Conservation (phyloP, 2,888 invertebrate species). For the Noctua janthina region DNA sequence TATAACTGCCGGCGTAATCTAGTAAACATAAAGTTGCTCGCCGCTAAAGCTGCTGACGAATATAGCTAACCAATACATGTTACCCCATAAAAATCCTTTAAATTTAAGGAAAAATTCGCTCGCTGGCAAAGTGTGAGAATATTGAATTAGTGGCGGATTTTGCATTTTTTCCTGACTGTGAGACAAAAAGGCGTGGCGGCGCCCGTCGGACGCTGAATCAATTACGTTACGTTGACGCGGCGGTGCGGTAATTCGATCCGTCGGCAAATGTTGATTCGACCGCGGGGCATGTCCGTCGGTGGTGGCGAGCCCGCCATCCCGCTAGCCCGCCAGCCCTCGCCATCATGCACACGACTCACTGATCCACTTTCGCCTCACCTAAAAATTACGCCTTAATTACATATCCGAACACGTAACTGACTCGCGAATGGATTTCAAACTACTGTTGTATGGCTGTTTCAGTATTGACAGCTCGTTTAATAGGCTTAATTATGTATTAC, state of each 20-base stretch:
- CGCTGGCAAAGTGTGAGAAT: conserved; percentile 74
- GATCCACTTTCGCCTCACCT: conserved; percentile 75
- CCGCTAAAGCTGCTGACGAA: conserved; percentile 24
- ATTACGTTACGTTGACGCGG: conserved; percentile 86
- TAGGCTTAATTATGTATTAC: conserved; percentile 49
- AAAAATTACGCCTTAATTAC: conserved; percentile 61
- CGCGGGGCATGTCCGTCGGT: conserved; percentile 78
- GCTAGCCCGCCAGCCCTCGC: conserved; percentile 32
- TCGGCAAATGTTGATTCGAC: conserved; percentile 89
- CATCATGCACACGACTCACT: conserved; percentile 71
- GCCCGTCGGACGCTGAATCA: conserved; percentile 84
- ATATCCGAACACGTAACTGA: conserved; percentile 45
- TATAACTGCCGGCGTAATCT: conserved; percentile 29
- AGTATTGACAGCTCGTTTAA: conserved; percentile 36
- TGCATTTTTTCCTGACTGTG: conserved; percentile 77
- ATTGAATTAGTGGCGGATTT: conserved; percentile 87
- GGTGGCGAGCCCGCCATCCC: conserved; percentile 46
- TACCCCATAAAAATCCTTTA: conserved; percentile 56
- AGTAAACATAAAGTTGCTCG: conserved; percentile 19
- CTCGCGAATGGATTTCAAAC: conserved; percentile 43
- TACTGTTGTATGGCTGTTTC: conserved; percentile 30
- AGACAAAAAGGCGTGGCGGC: conserved; percentile 84
- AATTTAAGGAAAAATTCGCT: conserved; percentile 55
- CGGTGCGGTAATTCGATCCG: conserved; percentile 87
- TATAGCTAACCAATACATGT: conserved; percentile 23